Base-by-base conservation (phyloP, 2,888 invertebrate genomes). In the Loripinus fragilis region DNA sequence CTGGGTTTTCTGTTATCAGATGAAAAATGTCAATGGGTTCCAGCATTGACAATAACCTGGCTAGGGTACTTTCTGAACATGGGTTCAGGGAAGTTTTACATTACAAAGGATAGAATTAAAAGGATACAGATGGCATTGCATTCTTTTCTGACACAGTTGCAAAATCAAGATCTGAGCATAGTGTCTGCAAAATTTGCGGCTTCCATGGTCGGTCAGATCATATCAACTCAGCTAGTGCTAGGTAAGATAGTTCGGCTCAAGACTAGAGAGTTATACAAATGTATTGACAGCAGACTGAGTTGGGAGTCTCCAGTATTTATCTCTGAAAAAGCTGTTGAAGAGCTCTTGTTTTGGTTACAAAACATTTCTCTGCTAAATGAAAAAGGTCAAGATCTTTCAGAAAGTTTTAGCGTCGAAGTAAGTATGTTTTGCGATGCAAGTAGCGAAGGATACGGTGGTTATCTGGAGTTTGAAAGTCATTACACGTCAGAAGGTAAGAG, bases 221-320 rank as follows among this genome's bases (percentile, higher is more conserved):
- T 79, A 2, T 79, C 77, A 2, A 70, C 74, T 55, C 74, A 82
- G 50, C 23, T 60, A 38, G 76, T 50, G 12, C 23, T 76, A 17
- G 81, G 81, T 25, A 38, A 66, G 12, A 35, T 42, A 2, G 76
- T 79, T 12, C 28, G 76, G 3, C 48, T 79, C 41, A 48, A 65
- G 23, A 50, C 74, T 48, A 50, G 72, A 35, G 55, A 41, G 28
- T 23, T 74, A 50, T 77, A 77, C 38, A 17, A 71, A 15, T 80
- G 80, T 50, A 45, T 80, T 30, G 28, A 30, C 35, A 33, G 55
- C 23, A 68, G 77, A 42, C 69, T 67, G 15, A 75, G 72, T 42
- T 80, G 77, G 79, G 52, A 75, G n/a, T 67, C 74, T 17, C 69
- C 45, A 8, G 73, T 80, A 8, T 45, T 25, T n/a, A 60, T 80